Evolutionary conservation across 2,888 invertebrate genomes (phyloP), one percentile per base, ranked within the genome.

Genomic region (Pristionchus entomophagus): DNA sequence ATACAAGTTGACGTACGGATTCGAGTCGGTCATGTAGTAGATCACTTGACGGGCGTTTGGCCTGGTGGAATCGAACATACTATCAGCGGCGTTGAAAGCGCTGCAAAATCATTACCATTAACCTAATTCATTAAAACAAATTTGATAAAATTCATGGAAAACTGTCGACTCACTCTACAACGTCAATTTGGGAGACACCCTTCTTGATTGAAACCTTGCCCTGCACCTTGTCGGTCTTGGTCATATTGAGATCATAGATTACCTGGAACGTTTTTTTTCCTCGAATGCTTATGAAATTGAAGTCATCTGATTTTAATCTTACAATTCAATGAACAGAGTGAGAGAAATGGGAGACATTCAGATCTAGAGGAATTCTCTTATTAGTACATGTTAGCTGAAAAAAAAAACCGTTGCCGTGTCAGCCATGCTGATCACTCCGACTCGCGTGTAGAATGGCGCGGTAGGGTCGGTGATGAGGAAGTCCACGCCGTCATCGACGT

Each of bases 401-500:
- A 8, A 19, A 19, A 32, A 0, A 17, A 73, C 73, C 41, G 10
- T 8, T 0, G 73, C 26, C 10, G 38, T 45, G 10, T 73, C 41
- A 14, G 73, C 73, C 73, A 73, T 73, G 10, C n/a, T 12, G 41
- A 73, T 73, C 26, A 73, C 73, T n/a, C 73, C 73, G 3, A 73
- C 41, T 8, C 73, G 6, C 10, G 73, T 26, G 32, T 45, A 41
- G 41, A 73, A 73, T 0, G 73, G 73, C 1, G 73, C 73, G 3
- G 73, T 17, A 12, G 41, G 22, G 45, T 73, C 73, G 4, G 73
- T 73, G 41, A 73, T 45, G 41, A 73, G 73, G 65, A 35, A 65
- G 32, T 65, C 65, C 5, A 65, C 65, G 41, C 22, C 38, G 38
- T 45, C 73, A 26, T 73, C 38, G 45, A 22, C 35, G 22, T 65